These are phyloP conservation scores for Poecilia velifera DNA, from an alignment of 2,797 vertebrate genomes.

Conservation along the genomic window DNA sequence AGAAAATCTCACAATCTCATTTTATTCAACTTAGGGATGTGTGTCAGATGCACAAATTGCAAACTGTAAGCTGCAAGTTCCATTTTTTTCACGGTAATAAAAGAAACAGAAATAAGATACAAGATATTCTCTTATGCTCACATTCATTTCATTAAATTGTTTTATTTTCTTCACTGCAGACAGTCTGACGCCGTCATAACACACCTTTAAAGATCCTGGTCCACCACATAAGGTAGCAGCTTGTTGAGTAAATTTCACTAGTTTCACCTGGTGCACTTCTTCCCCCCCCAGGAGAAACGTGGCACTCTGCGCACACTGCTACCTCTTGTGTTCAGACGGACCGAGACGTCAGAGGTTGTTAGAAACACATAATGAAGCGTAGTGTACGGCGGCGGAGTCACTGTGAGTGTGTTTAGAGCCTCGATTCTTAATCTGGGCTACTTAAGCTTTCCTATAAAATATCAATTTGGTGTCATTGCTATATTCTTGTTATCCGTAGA, in stretches of 20 bases:
- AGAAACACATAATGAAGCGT: background rate
- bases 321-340: background rate
- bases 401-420: background rate
- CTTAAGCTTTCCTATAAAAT: background rate
- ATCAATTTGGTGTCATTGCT: background rate
- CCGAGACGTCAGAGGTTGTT: background rate
- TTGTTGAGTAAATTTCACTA: background rate
- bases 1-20: background rate
- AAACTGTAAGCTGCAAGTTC: background rate
- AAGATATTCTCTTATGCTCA: background rate
- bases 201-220: background rate
- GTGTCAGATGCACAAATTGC: background rate
- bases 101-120: background rate
- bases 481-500: background rate
- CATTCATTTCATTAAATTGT: background rate
- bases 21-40: background rate
- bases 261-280: background rate
- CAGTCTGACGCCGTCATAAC: background rate
- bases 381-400: background rate
- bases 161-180: background rate
- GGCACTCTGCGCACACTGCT: background rate
- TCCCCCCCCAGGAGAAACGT: background rate
- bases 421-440: background rate
- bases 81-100: background rate
- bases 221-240: background rate